Conservation (phyloP, 2,113 vertebrate genomes). For the Vulpes vulpes region DNA sequence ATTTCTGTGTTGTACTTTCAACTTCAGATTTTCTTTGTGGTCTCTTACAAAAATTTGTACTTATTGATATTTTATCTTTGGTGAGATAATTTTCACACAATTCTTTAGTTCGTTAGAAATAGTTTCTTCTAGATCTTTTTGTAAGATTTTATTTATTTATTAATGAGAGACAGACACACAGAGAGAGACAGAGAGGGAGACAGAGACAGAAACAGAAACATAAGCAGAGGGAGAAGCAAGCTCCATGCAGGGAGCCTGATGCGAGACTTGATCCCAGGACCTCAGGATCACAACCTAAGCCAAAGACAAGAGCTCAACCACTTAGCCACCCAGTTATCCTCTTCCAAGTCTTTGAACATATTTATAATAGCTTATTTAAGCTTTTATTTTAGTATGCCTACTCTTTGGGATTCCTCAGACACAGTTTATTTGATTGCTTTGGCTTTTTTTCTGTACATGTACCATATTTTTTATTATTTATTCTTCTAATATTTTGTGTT, state of each 20-base stretch:
- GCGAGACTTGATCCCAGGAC: too few relatives aligned
- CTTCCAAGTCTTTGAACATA: background rate
- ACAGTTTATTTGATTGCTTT: background rate
- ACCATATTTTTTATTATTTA: background rate
- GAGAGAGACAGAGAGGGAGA: too few relatives aligned
- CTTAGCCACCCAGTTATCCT: too few relatives aligned
- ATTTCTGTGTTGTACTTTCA: background rate
- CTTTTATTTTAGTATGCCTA: background rate
- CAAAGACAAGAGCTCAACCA: too few relatives aligned
- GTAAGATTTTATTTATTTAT: too few relatives aligned
- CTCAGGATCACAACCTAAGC: too few relatives aligned
- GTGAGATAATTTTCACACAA: background rate
- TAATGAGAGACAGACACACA: too few relatives aligned
- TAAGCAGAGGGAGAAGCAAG: too few relatives aligned
- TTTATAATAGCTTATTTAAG: background rate
- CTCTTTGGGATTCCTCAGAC: background rate
- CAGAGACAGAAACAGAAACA: too few relatives aligned
- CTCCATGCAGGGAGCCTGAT: too few relatives aligned
- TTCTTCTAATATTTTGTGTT: background rate
- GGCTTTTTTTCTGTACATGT: background rate
- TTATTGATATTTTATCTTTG: background rate
- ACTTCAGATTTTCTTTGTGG: background rate
- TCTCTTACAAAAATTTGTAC: background rate
- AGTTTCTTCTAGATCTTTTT: background rate
- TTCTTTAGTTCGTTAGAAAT: background rate